Conservation (phyloP, 1,140 invertebrate genomes). For the Contarinia nasturtii region DNA sequence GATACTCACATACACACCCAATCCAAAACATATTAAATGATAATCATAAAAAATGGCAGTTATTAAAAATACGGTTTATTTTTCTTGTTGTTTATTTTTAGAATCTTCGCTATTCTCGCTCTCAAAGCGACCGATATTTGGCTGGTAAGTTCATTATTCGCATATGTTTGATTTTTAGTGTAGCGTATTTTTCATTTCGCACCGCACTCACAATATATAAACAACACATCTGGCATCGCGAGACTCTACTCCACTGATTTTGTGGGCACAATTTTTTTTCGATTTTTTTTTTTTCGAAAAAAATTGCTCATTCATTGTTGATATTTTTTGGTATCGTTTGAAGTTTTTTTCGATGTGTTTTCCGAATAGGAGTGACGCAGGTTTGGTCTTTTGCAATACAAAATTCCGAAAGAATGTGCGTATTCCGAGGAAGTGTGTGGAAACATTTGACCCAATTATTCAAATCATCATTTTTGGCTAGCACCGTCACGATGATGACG, state of each 20-base stretch:
- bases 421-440: background rate
- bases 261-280: too few species aligned
- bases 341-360: too few species aligned
- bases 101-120: constrained; percentile 25
- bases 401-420: background rate
- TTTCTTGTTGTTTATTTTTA: constrained; percentile 8
- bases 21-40: background rate
- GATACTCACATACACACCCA: too few species aligned
- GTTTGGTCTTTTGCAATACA: too few species aligned
- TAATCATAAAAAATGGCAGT: background rate
- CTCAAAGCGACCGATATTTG: constrained; percentile 32
- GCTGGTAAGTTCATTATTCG: constrained; percentile 26
- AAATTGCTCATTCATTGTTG: too few species aligned
- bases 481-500: too few species aligned
- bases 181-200: background rate
- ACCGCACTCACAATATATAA: background rate
- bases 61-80: constrained; percentile 1
- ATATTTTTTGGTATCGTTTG: too few species aligned
- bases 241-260: too few species aligned
- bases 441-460: constrained; percentile 19
- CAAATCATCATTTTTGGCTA: constrained; percentile 9
- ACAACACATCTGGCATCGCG: too few species aligned
- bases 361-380: too few species aligned
- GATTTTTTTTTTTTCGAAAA: too few species aligned
- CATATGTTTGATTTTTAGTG: constrained; percentile 1